Evolutionary conservation across 1,140 invertebrate genomes (phyloP).

Genomic region (Listronotus oregonensis): DNA sequence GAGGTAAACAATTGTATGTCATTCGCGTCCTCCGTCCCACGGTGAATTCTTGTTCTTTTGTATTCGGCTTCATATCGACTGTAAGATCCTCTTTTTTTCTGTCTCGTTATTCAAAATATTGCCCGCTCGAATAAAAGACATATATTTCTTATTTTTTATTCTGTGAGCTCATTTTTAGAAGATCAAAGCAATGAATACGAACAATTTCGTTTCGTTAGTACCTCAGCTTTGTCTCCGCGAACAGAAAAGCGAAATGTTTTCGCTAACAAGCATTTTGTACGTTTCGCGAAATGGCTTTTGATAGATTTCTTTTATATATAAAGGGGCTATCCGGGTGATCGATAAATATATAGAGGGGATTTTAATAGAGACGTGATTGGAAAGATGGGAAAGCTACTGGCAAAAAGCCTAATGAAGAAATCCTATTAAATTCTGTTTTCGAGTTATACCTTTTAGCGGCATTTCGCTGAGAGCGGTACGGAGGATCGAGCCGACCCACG

Average conservation of each 20-base stretch:
- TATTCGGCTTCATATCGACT: slow-evolving; percentile 35
- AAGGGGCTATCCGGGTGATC: slow-evolving; percentile 5
- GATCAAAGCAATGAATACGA: slow-evolving; percentile 29
- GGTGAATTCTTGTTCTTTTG: slow-evolving; percentile 33
- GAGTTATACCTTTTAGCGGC: slow-evolving; percentile 31
- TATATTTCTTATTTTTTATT: slow-evolving; percentile 34
- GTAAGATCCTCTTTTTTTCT: slow-evolving; percentile 30
- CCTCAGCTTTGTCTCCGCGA: slow-evolving; percentile 9
- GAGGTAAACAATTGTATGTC: slow-evolving; percentile 37
- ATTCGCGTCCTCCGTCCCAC: slow-evolving; percentile 34
- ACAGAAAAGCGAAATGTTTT: slow-evolving; percentile 28
- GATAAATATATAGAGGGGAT: slow-evolving; percentile 31
- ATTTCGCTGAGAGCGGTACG: slow-evolving; percentile 11
- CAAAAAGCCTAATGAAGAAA: slow-evolving; percentile 40
- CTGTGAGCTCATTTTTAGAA: slow-evolving; percentile 28
- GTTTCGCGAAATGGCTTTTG: slow-evolving; percentile 8
- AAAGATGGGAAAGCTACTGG: slow-evolving; percentile 29
- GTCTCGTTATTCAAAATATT: slow-evolving; percentile 38
- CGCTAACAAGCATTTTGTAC: slow-evolving; percentile 25
- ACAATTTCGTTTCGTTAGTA: slow-evolving; percentile 32
- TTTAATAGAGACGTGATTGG: slow-evolving; percentile 36
- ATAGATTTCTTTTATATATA: slow-evolving; percentile 17
- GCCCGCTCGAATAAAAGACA: slow-evolving; percentile 31
- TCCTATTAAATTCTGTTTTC: slow-evolving; percentile 40
- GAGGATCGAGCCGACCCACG: background rate